Base-by-base conservation (phyloP, 2,797 vertebrate species). In the Cossypha polioptera region DNA sequence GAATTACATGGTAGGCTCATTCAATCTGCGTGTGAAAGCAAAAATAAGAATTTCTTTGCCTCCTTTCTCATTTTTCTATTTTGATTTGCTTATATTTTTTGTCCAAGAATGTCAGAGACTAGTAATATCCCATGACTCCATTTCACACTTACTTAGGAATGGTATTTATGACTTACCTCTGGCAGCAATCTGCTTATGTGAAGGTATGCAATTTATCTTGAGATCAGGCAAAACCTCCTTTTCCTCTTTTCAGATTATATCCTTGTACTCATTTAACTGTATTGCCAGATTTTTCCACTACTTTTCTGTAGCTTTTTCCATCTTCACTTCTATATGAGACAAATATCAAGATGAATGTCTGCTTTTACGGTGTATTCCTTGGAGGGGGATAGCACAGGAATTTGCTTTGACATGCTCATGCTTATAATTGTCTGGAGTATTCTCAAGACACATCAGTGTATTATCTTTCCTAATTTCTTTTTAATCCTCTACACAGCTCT, bases 1-100 rank as follows among this genome's bases (percentile, higher is more conserved):
- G 82, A 87, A 96, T 95, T 92, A 91, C 53, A 91, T 24, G 90
- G 87, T 65, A 95, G 82, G 36, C 62, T 96, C 86, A 81, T 96
- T 95, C 91, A 92, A 71, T 45, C 62, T 71, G 33, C 7, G 15
- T 48, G 29, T 67, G 80, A 71, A 92, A 96, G 82, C 11, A 90
- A 91, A 94, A 94, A 59, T 36, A 91, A 88, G 42, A 92, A n/a
- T 76, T 90, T 81, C 29, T 79, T 74, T 81, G 35, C 33, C 40
- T 89, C 36, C 71, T 86, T 87, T 87, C 77, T 93, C 71, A 86
- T 93, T 96, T 78, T 92, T 89, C 48, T 67, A 33, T 87, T 93
- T 90, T 90, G n/a, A 86, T 69, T 95, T 91, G 33, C 50, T 51
- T 42, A 47, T 84, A 74, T 81, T 88, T 72, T 82, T 92, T 84